A percentile compares a stretch with the other conserved stretches of the same genome.
These are phyloP conservation scores for Spodoptera exigua DNA, from an alignment of 2,888 invertebrate genomes.

Conservation along the genomic window DNA sequence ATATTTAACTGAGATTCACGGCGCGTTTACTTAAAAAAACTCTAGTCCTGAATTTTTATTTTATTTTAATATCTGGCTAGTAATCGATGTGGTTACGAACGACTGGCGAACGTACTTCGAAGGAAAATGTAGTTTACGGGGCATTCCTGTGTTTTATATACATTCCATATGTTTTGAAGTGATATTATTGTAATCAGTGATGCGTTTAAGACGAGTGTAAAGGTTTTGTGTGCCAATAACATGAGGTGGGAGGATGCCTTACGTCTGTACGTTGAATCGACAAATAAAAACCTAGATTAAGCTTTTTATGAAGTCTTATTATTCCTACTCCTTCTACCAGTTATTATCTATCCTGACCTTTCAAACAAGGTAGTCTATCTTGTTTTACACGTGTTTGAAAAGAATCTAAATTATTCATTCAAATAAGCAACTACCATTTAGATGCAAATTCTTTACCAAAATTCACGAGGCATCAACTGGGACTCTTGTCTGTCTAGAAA, in stretches of 20 bases:
- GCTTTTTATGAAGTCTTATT: constrained; percentile 82
- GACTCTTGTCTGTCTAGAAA: constrained; percentile 10
- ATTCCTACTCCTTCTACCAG: constrained; percentile 52
- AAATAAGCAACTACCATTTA: constrained; percentile 26
- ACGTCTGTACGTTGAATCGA: constrained; percentile 88
- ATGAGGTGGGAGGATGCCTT: constrained; percentile 85
- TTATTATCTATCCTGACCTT: background rate
- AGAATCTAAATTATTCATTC: constrained; percentile 40
- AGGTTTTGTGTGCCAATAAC: constrained; percentile 87
- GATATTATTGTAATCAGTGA: constrained; percentile 76
- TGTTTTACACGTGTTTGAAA: constrained; percentile 9
- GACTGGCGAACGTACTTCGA: constrained; percentile 72
- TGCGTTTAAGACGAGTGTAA: constrained; percentile 70
- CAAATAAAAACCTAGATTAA: constrained; percentile 88
- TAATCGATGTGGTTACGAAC: constrained; percentile 70
- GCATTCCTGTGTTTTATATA: constrained; percentile 80
- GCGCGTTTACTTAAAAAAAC: constrained; percentile 84
- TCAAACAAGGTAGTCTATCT: background rate
- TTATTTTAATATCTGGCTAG: constrained; percentile 75
- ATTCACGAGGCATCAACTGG: constrained; percentile 16
- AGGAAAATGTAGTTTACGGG: constrained; percentile 66
- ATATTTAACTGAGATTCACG: constrained; percentile 76
- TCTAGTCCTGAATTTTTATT: constrained; percentile 82
- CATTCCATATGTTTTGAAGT: constrained; percentile 83
- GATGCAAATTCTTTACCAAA: constrained; percentile 33